Conservation (phyloP, 2,113 vertebrate genomes). For the Crotophaga sulcirostris region DNA sequence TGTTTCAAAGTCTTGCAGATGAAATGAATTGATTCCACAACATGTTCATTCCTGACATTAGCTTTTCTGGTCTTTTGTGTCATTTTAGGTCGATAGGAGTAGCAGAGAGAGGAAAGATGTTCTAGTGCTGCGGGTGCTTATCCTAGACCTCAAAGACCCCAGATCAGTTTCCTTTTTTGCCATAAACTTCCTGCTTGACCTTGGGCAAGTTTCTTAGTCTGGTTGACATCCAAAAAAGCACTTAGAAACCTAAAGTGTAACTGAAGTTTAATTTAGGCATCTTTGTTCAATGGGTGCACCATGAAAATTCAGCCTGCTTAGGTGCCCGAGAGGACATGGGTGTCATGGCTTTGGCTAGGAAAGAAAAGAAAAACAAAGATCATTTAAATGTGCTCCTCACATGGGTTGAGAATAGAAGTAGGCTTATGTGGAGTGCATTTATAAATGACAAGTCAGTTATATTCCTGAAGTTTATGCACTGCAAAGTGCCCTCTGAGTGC, state of each 20-base stretch:
- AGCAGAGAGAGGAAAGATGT: not conserved
- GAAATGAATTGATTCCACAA: not conserved
- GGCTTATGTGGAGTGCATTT: not conserved
- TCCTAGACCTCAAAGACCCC: not conserved
- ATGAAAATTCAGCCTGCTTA: not conserved
- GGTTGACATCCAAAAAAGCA: conserved; percentile 54
- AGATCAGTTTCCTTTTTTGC: conserved; percentile 12
- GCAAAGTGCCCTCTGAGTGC: not conserved
- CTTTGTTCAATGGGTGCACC: not conserved
- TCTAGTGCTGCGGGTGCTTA: not conserved
- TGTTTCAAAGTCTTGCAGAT: not conserved
- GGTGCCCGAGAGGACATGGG: not conserved
- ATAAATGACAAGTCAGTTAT: not conserved
- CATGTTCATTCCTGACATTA: not conserved
- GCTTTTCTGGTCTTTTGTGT: not conserved
- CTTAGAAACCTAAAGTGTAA: conserved; percentile 34
- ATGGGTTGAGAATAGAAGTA: not conserved
- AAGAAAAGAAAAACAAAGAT: not conserved
- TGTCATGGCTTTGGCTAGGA: not conserved
- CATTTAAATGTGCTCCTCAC: not conserved
- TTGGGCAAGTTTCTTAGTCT: not conserved
- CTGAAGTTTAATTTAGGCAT: not conserved
- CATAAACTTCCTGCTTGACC: not conserved
- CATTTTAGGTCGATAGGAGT: not conserved
- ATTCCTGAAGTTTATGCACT: not conserved